These are phyloP conservation scores for Lasiurus cinereus DNA, from an alignment of 2,113 vertebrate species.

Conservation along the genomic window DNA sequence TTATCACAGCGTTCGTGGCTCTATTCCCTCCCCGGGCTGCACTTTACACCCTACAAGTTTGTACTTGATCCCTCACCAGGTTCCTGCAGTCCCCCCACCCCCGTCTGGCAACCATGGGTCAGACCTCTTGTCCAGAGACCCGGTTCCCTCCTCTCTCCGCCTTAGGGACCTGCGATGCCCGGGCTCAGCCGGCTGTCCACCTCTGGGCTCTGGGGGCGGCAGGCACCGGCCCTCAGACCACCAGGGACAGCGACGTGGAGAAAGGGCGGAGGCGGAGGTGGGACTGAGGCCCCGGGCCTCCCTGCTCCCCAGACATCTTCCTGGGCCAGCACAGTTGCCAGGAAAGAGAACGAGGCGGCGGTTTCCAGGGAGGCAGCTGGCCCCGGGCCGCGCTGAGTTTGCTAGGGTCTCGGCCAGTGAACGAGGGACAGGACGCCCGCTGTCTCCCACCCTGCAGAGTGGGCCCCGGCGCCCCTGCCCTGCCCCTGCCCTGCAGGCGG, in stretches of 20 bases:
- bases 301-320: background rate
- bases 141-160: background rate
- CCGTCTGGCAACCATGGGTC: background rate
- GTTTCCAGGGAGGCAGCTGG: background rate
- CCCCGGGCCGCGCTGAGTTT: background rate
- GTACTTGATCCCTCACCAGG: background rate
- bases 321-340: background rate
- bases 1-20: too few species aligned
- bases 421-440: background rate
- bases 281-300: background rate
- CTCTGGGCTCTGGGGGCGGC: background rate
- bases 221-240: background rate
- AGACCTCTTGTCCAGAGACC: background rate
- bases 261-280: background rate
- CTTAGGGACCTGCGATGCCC: background rate
- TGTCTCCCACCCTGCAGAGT: background rate
- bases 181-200: background rate
- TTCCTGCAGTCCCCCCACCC: background rate
- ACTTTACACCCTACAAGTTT: background rate
- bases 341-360: background rate
- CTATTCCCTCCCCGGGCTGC: background rate
- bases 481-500: background rate
- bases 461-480: background rate
- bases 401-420: background rate
- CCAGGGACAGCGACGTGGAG: background rate